A percentile compares a stretch with the other conserved stretches of the same genome.
Conservation (phyloP, 2,113 vertebrate species). For the Sturnus vulgaris region DNA sequence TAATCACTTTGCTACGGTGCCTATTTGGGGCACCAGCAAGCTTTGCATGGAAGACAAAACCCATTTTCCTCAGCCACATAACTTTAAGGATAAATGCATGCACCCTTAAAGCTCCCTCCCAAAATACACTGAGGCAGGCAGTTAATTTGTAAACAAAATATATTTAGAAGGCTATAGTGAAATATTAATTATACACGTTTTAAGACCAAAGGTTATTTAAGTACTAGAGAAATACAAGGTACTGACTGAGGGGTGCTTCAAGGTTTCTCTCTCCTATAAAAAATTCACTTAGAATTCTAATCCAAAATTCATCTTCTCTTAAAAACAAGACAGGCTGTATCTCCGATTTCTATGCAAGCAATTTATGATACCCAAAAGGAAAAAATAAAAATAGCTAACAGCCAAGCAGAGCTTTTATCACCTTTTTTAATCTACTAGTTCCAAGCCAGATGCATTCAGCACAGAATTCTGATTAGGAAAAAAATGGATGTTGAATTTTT, state of each 20-base stretch:
- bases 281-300: not conserved
- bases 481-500: slow-evolving; percentile 37
- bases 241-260: not conserved
- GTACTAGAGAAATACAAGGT: not conserved
- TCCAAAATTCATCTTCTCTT: not conserved
- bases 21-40: not conserved
- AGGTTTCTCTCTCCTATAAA: not conserved
- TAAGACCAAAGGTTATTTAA: not conserved
- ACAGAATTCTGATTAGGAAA: slow-evolving; percentile 47
- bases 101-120: not conserved
- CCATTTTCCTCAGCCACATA: not conserved
- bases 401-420: not conserved
- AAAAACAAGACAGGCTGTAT: not conserved
- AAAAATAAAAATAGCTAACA: not conserved
- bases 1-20: not conserved
- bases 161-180: not conserved
- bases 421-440: slow-evolving; percentile 26
- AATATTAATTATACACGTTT: not conserved
- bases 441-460: not conserved
- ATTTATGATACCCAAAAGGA: slow-evolving; percentile 5
- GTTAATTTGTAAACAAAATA: not conserved
- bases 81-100: not conserved
- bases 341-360: not conserved
- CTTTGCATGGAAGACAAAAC: not conserved
- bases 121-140: not conserved